These are phyloP conservation scores for Otolemur crassicaudatus DNA, from an alignment of 2,797 vertebrate genomes.

Conservation along the genomic window DNA sequence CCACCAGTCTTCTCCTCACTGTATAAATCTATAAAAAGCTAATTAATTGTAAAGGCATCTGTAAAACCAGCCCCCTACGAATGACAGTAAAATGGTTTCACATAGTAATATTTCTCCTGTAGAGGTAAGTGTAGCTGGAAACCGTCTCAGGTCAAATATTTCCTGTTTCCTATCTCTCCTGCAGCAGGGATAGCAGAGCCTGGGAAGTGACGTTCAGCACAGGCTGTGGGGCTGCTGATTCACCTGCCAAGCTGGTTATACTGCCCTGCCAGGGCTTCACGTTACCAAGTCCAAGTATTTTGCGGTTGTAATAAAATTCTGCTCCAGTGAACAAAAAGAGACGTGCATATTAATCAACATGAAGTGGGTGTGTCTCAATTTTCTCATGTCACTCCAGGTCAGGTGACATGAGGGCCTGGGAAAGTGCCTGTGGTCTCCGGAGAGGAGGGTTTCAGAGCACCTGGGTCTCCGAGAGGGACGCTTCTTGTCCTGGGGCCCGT, in stretches of 20 bases:
- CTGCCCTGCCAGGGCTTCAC: constrained; percentile 68
- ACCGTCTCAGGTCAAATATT: neutral
- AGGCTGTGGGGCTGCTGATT: neutral
- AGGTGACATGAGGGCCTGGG: constrained; percentile 6
- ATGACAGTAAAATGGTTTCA: neutral
- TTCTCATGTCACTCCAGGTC: constrained; percentile 51
- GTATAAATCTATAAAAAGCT: neutral
- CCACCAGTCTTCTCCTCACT: neutral
- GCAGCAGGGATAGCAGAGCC: constrained; percentile 22
- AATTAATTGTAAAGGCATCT: neutral
- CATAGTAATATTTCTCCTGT: neutral
- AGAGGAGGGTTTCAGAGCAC: neutral
- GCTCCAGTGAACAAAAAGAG: constrained; percentile 63
- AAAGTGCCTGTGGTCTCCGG: neutral
- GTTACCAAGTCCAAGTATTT: constrained; percentile 70
- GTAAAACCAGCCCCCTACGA: constrained; percentile 33
- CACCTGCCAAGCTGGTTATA: constrained; percentile 61
- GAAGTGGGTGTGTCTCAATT: constrained; percentile 55
- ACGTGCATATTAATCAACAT: constrained; percentile 56
- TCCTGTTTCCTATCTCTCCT: constrained; percentile 21
- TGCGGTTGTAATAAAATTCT: constrained; percentile 66
- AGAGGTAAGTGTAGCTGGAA: neutral
- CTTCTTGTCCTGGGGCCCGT: neutral
- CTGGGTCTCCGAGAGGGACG: neutral
- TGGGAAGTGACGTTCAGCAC: constrained; percentile 47